phyloP scores from a whole-genome alignment of 2,888 invertebrate genomes.

The Falcaria lacertinaria region DNA sequence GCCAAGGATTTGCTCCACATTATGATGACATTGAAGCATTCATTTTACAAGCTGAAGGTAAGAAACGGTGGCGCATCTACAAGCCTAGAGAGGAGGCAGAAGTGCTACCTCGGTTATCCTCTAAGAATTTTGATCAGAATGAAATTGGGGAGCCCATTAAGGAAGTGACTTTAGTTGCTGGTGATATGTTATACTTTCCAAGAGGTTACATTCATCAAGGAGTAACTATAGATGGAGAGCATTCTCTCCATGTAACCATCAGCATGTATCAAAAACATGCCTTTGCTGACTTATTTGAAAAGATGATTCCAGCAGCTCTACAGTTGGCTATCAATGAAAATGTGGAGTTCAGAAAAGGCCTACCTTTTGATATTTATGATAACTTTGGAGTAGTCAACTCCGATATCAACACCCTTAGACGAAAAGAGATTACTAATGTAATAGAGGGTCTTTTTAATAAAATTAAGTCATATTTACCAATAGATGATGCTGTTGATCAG shows the following conservation, averaged over 20 bases:
- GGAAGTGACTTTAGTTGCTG: constrained; percentile 88
- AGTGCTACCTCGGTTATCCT: constrained; percentile 89
- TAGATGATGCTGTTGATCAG: constrained; percentile 92
- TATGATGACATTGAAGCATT: constrained; percentile 99
- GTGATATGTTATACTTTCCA: constrained; percentile 96
- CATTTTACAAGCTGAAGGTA: constrained; percentile 96
- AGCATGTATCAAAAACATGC: constrained; percentile 95
- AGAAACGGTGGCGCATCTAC: constrained; percentile 96
- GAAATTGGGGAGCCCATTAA: constrained; percentile 90
- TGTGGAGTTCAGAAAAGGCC: constrained; percentile 85
- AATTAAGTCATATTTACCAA: constrained; percentile 80
- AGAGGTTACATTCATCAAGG: constrained; percentile 93
- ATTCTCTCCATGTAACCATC: constrained; percentile 96
- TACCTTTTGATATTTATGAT: constrained; percentile 89
- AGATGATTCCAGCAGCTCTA: constrained; percentile 87
- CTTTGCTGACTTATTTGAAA: constrained; percentile 93
- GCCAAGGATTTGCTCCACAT: constrained; percentile 99
- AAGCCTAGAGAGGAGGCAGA: constrained; percentile 85
- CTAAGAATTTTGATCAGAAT: constrained; percentile 85
- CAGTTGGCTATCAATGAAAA: constrained; percentile 85
- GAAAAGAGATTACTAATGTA: constrained; percentile 71
- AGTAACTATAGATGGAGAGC: constrained; percentile 85
- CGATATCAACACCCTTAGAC: constrained; percentile 64
- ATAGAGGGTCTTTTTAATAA: constrained; percentile 79
- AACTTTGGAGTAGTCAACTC: constrained; percentile 86